Conservation (phyloP, 1,140 invertebrate species). For the Delia radicum region DNA sequence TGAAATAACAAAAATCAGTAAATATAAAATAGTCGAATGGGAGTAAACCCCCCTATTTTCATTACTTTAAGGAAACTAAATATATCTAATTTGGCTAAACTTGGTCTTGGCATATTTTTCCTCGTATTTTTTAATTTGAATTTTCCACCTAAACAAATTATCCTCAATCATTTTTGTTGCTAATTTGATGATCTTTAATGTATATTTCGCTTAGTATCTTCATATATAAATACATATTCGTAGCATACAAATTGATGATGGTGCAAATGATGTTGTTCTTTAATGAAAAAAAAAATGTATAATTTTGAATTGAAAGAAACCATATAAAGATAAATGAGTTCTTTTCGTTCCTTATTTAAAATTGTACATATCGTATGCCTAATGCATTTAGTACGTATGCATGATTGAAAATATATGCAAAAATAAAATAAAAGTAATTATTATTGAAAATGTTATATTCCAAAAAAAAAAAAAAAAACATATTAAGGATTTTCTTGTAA, state of each 20-base stretch:
- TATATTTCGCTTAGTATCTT: background rate
- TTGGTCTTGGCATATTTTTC: too few relatives aligned
- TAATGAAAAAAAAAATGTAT: slow-evolving; percentile 7
- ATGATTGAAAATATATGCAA: background rate
- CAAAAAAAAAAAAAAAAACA: background rate
- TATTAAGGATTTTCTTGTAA: background rate
- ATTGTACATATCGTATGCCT: background rate
- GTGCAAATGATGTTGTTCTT: slow-evolving; percentile 12
- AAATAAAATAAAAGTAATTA: background rate
- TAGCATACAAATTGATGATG: slow-evolving; percentile 7
- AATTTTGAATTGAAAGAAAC: slow-evolving; percentile 13
- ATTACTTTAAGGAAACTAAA: too few relatives aligned
- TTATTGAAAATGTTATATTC: background rate
- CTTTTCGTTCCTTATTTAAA: background rate
- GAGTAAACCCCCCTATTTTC: too few relatives aligned
- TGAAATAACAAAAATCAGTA: too few relatives aligned
- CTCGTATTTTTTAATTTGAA: too few relatives aligned
- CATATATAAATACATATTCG: background rate
- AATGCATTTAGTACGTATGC: background rate
- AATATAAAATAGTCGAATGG: too few relatives aligned
- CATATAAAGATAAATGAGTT: slow-evolving; percentile 15
- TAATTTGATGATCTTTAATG: background rate
- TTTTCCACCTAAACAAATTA: too few relatives aligned
- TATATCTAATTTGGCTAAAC: too few relatives aligned
- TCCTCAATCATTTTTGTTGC: background rate